These are phyloP conservation scores for Exocentrus adspersus DNA, from an alignment of 2,888 invertebrate genomes.

Conservation along the genomic window DNA sequence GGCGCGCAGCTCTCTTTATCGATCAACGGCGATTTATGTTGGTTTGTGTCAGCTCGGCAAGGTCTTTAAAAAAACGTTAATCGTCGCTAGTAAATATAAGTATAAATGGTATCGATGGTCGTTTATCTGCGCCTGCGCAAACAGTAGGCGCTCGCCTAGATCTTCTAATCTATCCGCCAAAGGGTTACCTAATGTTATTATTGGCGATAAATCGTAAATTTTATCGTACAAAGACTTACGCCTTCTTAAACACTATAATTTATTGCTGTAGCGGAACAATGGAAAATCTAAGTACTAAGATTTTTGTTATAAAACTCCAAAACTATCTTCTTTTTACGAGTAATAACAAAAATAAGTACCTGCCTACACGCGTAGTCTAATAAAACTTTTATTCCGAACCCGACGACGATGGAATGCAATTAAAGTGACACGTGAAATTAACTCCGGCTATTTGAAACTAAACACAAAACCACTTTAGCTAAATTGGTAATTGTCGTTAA, in stretches of 20 bases:
- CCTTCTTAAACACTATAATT: too few species aligned
- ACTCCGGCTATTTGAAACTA: not conserved
- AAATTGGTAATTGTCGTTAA: slow-evolving; percentile 8
- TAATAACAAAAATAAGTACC: too few species aligned
- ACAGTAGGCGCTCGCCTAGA: slow-evolving; percentile 38
- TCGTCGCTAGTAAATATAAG: slow-evolving; percentile 24
- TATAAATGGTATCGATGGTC: slow-evolving; percentile 36
- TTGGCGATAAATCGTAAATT: slow-evolving; percentile 29
- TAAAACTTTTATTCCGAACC: not conserved
- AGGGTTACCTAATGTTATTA: too few species aligned
- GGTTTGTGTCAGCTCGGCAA: slow-evolving; percentile 18
- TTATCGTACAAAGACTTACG: too few species aligned
- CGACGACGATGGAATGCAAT: not conserved
- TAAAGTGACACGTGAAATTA: not conserved
- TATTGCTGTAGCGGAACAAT: too few species aligned
- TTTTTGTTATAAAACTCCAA: too few species aligned
- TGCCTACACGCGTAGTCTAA: too few species aligned
- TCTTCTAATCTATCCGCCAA: slow-evolving; percentile 30
- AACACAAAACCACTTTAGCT: not conserved
- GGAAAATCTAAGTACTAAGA: too few species aligned
- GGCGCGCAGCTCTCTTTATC: slow-evolving; percentile 13
- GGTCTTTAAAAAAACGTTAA: slow-evolving; percentile 24
- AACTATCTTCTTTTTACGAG: too few species aligned
- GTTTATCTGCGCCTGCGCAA: slow-evolving; percentile 42
- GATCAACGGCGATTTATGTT: slow-evolving; percentile 17